phyloP scores from a whole-genome alignment of 2,797 vertebrate genomes.

The Diglossa cyanea region DNA sequence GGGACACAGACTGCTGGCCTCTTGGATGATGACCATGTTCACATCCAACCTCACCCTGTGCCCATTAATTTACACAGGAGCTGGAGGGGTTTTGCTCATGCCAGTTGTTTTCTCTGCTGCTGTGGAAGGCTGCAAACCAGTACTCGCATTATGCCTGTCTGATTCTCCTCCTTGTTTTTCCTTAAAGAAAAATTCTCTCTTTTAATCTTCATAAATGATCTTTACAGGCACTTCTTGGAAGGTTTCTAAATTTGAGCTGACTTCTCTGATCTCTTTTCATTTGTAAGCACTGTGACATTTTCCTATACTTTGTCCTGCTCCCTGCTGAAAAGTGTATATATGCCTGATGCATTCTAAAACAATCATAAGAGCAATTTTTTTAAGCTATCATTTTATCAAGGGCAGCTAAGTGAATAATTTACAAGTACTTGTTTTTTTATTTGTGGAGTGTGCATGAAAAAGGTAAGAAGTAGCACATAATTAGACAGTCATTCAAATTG shows the following conservation, averaged over 20 bases:
- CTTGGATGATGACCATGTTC: neutral
- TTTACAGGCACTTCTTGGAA: neutral
- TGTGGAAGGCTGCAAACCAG: neutral
- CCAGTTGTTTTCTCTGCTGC: neutral
- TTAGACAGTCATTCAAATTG: neutral
- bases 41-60: neutral
- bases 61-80: neutral
- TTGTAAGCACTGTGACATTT: slow-evolving; percentile 28
- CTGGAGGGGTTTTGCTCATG: neutral
- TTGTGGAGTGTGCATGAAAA: neutral
- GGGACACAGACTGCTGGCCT: neutral
- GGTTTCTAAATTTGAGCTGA: slow-evolving; percentile 11
- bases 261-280: slow-evolving; percentile 37
- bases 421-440: neutral
- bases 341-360: neutral
- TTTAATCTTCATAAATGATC: slow-evolving; percentile 45
- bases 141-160: neutral
- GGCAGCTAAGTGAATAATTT: slow-evolving; percentile 31
- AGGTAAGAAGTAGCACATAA: neutral
- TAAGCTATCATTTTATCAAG: neutral
- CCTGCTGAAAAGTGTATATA: slow-evolving; percentile 4
- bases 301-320: neutral
- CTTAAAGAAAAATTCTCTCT: slow-evolving; percentile 13
- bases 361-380: neutral
- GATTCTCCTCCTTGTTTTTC: neutral